Conservation (phyloP, 2,888 invertebrate species). For the Anoplius nigerrimus region DNA sequence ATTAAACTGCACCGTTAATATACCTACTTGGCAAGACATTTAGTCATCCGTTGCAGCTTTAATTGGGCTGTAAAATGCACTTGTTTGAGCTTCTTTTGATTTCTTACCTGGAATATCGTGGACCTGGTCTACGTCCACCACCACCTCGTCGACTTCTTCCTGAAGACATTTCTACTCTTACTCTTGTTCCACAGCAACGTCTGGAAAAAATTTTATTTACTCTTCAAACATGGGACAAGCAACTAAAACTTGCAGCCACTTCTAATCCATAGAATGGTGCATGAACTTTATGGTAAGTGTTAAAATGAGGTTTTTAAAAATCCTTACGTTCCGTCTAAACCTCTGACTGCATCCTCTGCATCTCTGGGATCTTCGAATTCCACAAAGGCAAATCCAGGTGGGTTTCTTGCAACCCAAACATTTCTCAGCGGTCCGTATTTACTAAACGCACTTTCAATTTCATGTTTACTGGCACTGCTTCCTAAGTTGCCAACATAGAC, state of each 20-base stretch:
- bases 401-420: constrained; percentile 96
- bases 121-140: constrained; percentile 73
- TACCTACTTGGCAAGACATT: constrained; percentile 63
- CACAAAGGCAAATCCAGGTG: constrained; percentile 93
- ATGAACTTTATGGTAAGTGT: background rate
- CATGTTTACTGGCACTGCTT: constrained; percentile 92
- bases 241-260: background rate
- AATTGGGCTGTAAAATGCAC: constrained; percentile 54
- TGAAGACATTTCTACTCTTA: constrained; percentile 95
- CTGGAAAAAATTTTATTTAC: constrained; percentile 73
- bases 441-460: constrained; percentile 90
- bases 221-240: background rate
- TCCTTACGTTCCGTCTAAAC: constrained; percentile 88
- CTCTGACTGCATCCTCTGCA: constrained; percentile 90
- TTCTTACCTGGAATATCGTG: constrained; percentile 71
- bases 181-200: constrained; percentile 91
- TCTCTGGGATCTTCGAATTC: constrained; percentile 93
- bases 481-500: constrained; percentile 95
- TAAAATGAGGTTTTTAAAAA: background rate
- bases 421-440: constrained; percentile 93
- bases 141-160: constrained; percentile 87
- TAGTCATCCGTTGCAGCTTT: constrained; percentile 53
- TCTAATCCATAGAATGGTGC: background rate
- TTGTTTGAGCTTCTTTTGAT: constrained; percentile 20
- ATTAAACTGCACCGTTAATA: constrained; percentile 51